Conservation (phyloP, 2,888 invertebrate species). For the Cerastis rubricosa region DNA sequence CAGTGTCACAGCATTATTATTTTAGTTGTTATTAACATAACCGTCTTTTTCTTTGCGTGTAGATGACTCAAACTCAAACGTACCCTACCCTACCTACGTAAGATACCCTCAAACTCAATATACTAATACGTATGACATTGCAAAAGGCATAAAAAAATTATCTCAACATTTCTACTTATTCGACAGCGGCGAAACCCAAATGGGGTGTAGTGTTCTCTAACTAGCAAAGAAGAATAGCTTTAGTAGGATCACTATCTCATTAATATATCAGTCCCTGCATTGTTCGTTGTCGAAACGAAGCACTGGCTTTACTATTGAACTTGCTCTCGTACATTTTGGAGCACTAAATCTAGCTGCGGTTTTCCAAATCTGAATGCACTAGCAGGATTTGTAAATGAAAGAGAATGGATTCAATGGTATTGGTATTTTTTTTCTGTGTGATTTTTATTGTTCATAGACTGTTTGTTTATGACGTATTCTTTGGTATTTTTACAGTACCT, state of each 20-base stretch:
- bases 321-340: slow-evolving; percentile 43
- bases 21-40: not conserved
- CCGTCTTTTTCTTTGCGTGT: too few relatives aligned
- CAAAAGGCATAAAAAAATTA: not conserved
- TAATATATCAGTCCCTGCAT: not conserved
- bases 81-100: not conserved
- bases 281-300: slow-evolving; percentile 1
- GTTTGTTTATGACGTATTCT: not conserved
- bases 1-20: not conserved
- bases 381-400: slow-evolving; percentile 32
- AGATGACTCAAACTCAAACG: not conserved
- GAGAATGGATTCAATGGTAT: slow-evolving; percentile 13
- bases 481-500: not conserved
- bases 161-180: not conserved
- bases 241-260: slow-evolving; percentile 14
- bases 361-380: slow-evolving; percentile 19
- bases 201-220: not conserved
- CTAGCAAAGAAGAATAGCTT: not conserved
- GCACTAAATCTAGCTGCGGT: slow-evolving; percentile 14
- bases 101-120: too few relatives aligned
- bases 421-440: not conserved
- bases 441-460: not conserved
- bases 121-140: too few relatives aligned
- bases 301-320: slow-evolving; percentile 8
- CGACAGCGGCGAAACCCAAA: not conserved